Conservation (phyloP, 2,113 vertebrate species). For the Tichodroma muraria region DNA sequence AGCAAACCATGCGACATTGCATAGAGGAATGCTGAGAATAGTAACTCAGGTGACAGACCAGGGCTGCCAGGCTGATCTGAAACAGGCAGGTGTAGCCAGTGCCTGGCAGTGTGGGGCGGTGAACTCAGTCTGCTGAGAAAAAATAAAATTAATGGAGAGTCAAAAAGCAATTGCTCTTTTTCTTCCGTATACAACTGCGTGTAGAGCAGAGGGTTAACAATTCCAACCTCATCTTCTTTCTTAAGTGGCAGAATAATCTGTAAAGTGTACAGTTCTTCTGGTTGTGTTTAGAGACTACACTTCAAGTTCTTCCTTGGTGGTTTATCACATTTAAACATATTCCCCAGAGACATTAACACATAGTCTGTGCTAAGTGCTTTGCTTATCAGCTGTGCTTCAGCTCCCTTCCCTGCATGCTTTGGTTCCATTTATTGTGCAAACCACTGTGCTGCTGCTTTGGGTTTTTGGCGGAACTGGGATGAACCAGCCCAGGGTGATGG, state of each 20-base stretch:
- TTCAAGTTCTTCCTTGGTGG: neutral
- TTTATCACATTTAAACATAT: conserved; percentile 21
- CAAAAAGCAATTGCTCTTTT: neutral
- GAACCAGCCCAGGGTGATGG: neutral
- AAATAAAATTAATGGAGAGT: neutral
- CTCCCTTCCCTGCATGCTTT: neutral
- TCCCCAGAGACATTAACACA: neutral
- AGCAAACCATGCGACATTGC: neutral
- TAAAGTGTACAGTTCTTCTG: neutral
- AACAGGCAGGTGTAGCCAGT: neutral
- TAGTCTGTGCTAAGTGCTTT: conserved; percentile 17
- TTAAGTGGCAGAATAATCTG: neutral
- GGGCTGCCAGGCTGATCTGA: neutral
- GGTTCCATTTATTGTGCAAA: neutral
- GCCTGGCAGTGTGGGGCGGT: neutral
- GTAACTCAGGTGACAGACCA: neutral
- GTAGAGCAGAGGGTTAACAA: neutral
- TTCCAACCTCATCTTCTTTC: neutral
- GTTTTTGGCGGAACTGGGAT: neutral
- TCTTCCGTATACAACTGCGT: neutral
- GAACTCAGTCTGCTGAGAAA: neutral
- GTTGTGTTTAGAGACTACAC: neutral
- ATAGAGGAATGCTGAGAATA: neutral
- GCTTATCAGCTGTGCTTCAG: conserved; percentile 3
- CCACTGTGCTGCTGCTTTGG: neutral